phyloP scores from a whole-genome alignment of 2,888 invertebrate genomes.

The Caenorhabditis sp. region DNA sequence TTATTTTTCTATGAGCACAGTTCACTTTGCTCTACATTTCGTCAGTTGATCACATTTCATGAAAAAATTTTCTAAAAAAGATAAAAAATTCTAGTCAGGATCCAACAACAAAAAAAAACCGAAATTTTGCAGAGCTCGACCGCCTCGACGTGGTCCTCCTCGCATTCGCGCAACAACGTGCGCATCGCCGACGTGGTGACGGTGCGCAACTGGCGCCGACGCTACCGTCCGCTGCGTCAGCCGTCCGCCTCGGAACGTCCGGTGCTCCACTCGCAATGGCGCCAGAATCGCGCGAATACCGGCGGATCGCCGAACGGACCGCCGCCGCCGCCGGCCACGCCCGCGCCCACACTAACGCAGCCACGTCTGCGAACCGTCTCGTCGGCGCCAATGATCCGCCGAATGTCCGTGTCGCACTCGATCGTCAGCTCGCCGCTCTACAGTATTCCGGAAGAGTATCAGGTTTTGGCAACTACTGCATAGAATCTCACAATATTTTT shows the following conservation, averaged over 20 bases:
- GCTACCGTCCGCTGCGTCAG: conserved; percentile 68
- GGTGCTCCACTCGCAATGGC: conserved; percentile 58
- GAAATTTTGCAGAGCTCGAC: conserved; percentile 38
- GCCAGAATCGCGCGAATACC: conserved; percentile 30
- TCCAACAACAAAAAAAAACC: background rate
- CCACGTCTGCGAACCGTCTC: conserved; percentile 59
- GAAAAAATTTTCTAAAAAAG: background rate
- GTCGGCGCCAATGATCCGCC: conserved; percentile 62
- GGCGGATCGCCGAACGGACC: background rate
- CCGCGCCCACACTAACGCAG: background rate
- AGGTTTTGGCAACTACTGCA: too few species aligned
- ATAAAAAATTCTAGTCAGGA: background rate
- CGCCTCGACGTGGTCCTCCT: conserved; percentile 39
- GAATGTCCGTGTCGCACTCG: conserved; percentile 65
- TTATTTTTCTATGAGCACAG: too few species aligned
- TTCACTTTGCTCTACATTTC: too few species aligned
- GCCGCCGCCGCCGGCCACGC: background rate
- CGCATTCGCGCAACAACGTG: conserved; percentile 47
- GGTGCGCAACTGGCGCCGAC: conserved; percentile 64
- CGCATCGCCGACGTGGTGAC: conserved; percentile 64
- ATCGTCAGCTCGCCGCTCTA: conserved; percentile 69
- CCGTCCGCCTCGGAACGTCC: conserved; percentile 47
- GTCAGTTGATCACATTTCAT: too few species aligned
- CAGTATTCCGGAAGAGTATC: conserved; percentile 69
- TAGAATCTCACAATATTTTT: too few species aligned